Base-by-base conservation (phyloP, 2,797 vertebrate genomes). In the Pangasius macronema region DNA sequence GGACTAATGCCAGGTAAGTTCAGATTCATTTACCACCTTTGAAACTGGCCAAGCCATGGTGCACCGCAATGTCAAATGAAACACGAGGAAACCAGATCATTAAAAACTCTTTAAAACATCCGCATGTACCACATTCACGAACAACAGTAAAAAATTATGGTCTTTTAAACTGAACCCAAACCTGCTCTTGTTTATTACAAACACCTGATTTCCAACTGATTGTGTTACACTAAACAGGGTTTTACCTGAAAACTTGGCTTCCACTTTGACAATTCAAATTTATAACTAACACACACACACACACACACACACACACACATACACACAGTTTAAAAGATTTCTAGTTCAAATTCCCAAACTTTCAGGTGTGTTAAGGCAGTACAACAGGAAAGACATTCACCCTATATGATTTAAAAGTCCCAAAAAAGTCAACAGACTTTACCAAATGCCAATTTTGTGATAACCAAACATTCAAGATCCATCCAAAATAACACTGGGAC, bases 81-180 rank as follows among this genome's bases (percentile, higher is more conserved):
- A 91, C 87, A 83, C 57, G 85, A 90, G 88, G 87, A 90, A 91
- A 87, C 83, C 85, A 88, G 88, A 87, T 85, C 85, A 87, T 90
- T 91, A 90, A 88, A 90, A 88, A 88, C 90, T 90, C 70, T 90
- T 89, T 85, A 85, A 89, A 91, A 89, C 13, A 77, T 73, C 87
- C 79, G 86, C 86, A 67, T 90, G 73, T 63, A 86, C 83, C 73
- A 5, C 87, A 42, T 88, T 68, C 87, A 81, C 10, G 27, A 51
- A 33, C 33, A 46, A 86, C 67, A 77, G 85, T 89, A 87, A 82
- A 82, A 82, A 3, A 53, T 10, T 42, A 67, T 76, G 59, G 81
- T n/a, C 46, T 63, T 72, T 83, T 82, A 79, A 84, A 88, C 57
- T 27, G 36, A 85, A 59, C 55, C 36, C 61, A 57, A 83, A 72